A percentile compares a stretch with the other conserved stretches of the same genome.
These are phyloP conservation scores for Cheumatopsyche charites DNA, from an alignment of 1,140 invertebrate species.

Conservation along the genomic window DNA sequence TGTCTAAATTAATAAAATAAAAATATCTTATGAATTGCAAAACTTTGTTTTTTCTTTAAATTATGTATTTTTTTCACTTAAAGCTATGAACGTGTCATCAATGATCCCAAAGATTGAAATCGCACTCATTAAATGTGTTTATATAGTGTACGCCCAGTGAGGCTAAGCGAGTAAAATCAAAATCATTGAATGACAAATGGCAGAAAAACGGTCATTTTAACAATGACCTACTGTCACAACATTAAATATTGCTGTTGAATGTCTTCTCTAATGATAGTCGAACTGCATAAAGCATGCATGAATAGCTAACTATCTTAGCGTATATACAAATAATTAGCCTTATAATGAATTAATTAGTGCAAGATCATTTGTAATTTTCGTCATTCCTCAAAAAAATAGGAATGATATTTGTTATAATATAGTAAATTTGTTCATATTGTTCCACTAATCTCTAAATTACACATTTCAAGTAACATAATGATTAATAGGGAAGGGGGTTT, in stretches of 20 bases:
- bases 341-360: conserved; percentile 40
- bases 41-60: conserved; percentile 38
- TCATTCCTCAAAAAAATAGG: conserved; percentile 41
- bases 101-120: conserved; percentile 45
- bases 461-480: conserved; percentile 40
- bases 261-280: conserved; percentile 40
- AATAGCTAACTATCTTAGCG: conserved; percentile 34
- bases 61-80: conserved; percentile 43
- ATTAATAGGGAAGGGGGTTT: conserved; percentile 31
- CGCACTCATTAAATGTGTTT: conserved; percentile 25
- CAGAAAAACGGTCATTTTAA: conserved; percentile 28
- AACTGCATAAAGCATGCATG: conserved; percentile 39
- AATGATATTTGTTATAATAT: conserved; percentile 40
- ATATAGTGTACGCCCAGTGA: conserved; percentile 1
- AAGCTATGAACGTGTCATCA: conserved; percentile 49
- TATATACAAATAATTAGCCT: conserved; percentile 42
- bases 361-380: conserved; percentile 41
- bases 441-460: conserved; percentile 44
- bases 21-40: conserved; percentile 38
- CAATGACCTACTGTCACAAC: conserved; percentile 38
- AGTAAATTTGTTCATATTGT: conserved; percentile 46
- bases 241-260: conserved; percentile 47
- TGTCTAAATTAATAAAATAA: conserved; percentile 48
- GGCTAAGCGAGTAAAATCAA: conserved; percentile 29
- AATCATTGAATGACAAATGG: conserved; percentile 43